Base-by-base conservation (phyloP, 2,888 invertebrate species). In the Pasiphila rectangulata region DNA sequence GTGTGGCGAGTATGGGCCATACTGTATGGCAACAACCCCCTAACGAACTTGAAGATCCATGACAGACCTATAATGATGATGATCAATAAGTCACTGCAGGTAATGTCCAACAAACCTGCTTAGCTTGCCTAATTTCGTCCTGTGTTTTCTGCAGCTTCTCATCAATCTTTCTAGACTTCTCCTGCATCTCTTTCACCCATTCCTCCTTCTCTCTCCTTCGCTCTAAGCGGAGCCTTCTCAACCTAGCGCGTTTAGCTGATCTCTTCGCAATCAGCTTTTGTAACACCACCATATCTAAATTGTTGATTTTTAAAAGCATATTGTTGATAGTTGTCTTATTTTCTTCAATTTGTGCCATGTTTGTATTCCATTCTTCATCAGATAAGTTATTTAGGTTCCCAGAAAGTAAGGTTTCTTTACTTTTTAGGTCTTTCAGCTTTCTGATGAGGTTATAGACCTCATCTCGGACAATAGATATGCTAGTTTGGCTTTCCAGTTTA, bases 71-170 rank as follows among this genome's bases (percentile, higher is more conserved):
- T n/a, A n/a, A n/a, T n/a, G n/a, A n/a, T n/a, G n/a, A n/a, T n/a
- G n/a, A n/a, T n/a, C n/a, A n/a, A n/a, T n/a, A n/a, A n/a, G n/a
- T 4, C 21, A 21, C 21, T 6, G 21, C 6, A 21, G 7, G 21
- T 21, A 21, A 2, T 21, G 2, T 19, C 1, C 2, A 23, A 41
- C 46, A 50, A 64, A 91, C 92, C 89, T 90, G 88, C 72, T 92
- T 92, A 27, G 86, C 88, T 62, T 89, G 90, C 43, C 90, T 86
- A 25, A 92, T 91, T 45, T 91, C 87, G 64, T 92, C 91, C 59
- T 92, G 90, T 67, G 92, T 91, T 48, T 89, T 90, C 54, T 91
- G 90, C 50, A 94, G 79, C 89, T 93, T 93, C 32, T 90, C 89
- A 79, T 95, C 93, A 57, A 93, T 92, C 54, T 91, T 84, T 41